A percentile compares a stretch with the other conserved stretches of the same genome.
These are phyloP conservation scores for Chelonus formosanus DNA, from an alignment of 2,888 invertebrate genomes.

Conservation along the genomic window DNA sequence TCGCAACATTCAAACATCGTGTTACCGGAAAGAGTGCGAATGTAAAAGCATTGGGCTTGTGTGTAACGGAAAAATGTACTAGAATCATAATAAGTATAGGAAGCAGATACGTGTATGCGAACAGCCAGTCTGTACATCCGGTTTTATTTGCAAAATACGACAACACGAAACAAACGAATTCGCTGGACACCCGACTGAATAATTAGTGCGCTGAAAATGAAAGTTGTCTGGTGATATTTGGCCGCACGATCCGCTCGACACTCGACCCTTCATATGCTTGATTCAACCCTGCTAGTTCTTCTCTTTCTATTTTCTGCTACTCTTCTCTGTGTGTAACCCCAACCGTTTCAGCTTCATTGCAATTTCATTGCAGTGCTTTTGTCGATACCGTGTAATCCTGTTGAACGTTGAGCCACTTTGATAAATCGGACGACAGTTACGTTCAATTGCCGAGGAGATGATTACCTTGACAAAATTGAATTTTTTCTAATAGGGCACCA, in stretches of 20 bases:
- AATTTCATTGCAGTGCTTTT: conserved; percentile 54
- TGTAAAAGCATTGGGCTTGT: conserved; percentile 3
- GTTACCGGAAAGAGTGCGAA: conserved; percentile 39
- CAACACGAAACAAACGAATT: conserved; percentile 52
- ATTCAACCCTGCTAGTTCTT: conserved; percentile 19
- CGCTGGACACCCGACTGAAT: conserved; percentile 52
- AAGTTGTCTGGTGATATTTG: conserved; percentile 58
- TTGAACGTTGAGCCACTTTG: conserved; percentile 39
- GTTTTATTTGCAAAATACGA: conserved; percentile 50
- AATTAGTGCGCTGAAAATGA: conserved; percentile 60
- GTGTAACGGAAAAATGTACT: conserved; percentile 14
- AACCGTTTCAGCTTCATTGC: conserved; percentile 52
- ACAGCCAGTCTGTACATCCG: conserved; percentile 25
- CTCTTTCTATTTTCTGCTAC: conserved; percentile 19
- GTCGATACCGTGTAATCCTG: conserved; percentile 43
- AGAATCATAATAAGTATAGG: conserved; percentile 9
- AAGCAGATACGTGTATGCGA: conserved; percentile 8
- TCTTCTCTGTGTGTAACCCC: conserved; percentile 32
- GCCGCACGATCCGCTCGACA: conserved; percentile 30
- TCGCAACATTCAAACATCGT: conserved; percentile 34
- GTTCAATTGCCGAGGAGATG: conserved; percentile 24
- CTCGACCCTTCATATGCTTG: not conserved
- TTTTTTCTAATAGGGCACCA: not conserved
- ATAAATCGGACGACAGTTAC: conserved; percentile 29
- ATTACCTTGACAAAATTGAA: conserved; percentile 20